Base-by-base conservation (phyloP, 2,888 invertebrate species). In the Phalera bucephala region DNA sequence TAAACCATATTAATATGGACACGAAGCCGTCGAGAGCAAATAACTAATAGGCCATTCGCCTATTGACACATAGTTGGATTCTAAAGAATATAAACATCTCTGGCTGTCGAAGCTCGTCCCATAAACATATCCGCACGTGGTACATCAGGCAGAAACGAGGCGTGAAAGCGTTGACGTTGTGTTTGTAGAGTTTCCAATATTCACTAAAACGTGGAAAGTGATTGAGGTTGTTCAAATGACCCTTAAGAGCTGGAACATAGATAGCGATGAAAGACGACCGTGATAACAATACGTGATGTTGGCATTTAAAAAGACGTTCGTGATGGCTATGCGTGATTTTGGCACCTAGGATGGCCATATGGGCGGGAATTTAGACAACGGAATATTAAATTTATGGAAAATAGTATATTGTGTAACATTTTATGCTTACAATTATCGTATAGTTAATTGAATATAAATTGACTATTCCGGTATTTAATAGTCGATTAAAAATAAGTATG, bases 121-220 rank as follows among this genome's bases (percentile, higher is more conserved):
- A 31, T 41, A 46, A 46, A 57, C 42, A 40, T 40, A 51, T 41
- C 34, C 35, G 40, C 33, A 31, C 39, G 41, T 14, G 14, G 27
- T 27, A 13, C 19, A 10, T n/a, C 13, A 14, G 10, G 31, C n/a
- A 15, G 15, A 12, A n/a, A 31, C 37, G 14, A 14, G 20, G 7
- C 8, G 31, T 35, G 47, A 45, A 50, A 56, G 46, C 33, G 46
- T 40, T 42, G 39, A 38, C 38, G 38, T 22, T 25, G 28, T 40
- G 36, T 46, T 36, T 36, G 20, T 17, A 7, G 33, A 29, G 36
- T 44, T 35, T 31, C 33, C 36, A 42, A 47, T 45, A 41, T 53
- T 45, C 27, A 47, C 36, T 35, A 32, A 31, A 41, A 48, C 31
- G 38, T 19, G 52, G 59, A 64, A 69, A 66, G 64, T 67, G 63